Evolutionary conservation across 2,888 invertebrate genomes (phyloP), one percentile per base, ranked within the genome.

Genomic region (Eupithecia vulgata): DNA sequence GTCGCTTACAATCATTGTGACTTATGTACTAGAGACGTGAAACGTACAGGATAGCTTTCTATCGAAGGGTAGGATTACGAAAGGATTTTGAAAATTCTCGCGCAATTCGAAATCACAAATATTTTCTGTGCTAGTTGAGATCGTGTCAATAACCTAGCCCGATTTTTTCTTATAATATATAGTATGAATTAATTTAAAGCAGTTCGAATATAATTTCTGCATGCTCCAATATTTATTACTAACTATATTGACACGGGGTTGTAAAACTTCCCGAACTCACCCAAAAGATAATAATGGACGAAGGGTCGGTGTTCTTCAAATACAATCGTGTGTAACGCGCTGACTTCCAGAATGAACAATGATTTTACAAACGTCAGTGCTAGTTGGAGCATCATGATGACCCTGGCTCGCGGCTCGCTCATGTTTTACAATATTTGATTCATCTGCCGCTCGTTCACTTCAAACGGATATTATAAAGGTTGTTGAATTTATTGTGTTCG

Each of bases 401-500:
- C 12, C 57, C 57, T 21, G 25, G 13, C 17, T 21, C 52, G 40
- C 40, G 0, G 21, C 37, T 15, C 57, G 52, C 57, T 65, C 42
- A 40, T 69, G 30, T 45, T 64, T 65, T 48, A 25, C 69, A 59
- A 69, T 73, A 73, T 69, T 66, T 66, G 35, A 66, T 66, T 72
- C 45, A 65, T 5, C 45, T n/a, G 57, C 21, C 69, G 15, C 69
- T 66, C 66, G 52, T 61, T 61, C 45, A 65, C 40, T 21, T 52
- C 25, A 64, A 69, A 42, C 45, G 48, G 21, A 34, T 61, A 52
- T 52, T 64, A 37, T 35, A 35, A 65, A 37, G 13, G 42, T 66
- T 52, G 35, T 48, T 37, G 13, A 45, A 48, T 67, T 57, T 61
- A 61, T 61, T 34, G 61, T 67, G 21, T n/a, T 52, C 12, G 10